Evolutionary conservation across 2,888 invertebrate genomes (phyloP), one percentile per base, ranked within the genome.

Genomic region (Agapostemon virescens): DNA sequence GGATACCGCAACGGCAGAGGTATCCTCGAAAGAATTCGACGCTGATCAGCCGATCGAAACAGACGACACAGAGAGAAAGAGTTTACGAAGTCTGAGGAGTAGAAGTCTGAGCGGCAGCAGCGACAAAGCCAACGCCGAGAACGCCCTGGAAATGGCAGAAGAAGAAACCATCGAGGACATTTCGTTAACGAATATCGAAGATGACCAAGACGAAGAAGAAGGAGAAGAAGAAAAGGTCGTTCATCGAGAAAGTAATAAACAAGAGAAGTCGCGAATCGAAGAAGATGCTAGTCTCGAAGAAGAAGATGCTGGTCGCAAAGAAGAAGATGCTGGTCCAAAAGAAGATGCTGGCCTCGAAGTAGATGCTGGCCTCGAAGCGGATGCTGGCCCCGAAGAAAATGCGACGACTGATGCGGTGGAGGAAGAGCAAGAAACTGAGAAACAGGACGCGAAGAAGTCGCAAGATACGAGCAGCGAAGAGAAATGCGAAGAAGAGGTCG

Each of bases 371-470:
- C n/a, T n/a, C 5, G 38, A 13, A 38, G 20, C 52, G 9, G 38
- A 26, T 7, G 30, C 26, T 5, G 69, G 4, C 9, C 23, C 33
- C 7, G 15, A 36, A 36, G 23, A n/a, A n/a, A n/a, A 69, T 49
- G 30, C 52, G 20, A n/a, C n/a, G 2, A 11, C n/a, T 2, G 26
- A 17, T 9, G 23, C 9, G 13, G 61, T 77, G 13, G 30, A 61
- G 20, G 61, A 67, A 38, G 38, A 49, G 63, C 45, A 52, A 49
- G 26, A 77, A 36, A 36, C 15, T 11, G 73, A 55, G 70, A 58
- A 33, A 26, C 66, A 67, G 15, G 45, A 45, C 33, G 20, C 45
- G 23, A 49, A n/a, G n/a, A 69, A 17, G 1, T 26, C 38, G 74
- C 61, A 67, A 9, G 42, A 55, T 11, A 6, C 63, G 17, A 36